phyloP scores from a whole-genome alignment of 2,888 invertebrate genomes.

The Eristalis pertinax region DNA sequence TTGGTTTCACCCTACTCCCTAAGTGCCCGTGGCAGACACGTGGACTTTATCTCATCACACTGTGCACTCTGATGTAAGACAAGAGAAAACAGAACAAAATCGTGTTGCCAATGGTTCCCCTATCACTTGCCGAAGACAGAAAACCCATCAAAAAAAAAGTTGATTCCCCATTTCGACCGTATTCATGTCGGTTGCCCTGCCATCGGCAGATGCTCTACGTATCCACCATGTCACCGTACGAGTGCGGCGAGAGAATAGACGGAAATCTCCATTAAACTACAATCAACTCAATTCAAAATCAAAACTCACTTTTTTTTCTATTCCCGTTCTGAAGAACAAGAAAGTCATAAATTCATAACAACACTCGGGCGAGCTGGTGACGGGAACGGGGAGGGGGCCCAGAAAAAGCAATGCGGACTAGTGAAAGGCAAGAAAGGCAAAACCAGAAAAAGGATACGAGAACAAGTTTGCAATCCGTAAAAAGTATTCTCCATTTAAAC shows the following conservation, averaged over 20 bases:
- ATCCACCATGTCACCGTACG: neutral
- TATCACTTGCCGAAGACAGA: neutral
- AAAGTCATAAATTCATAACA: constrained; percentile 15
- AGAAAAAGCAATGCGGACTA: no score
- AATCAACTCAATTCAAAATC: constrained; percentile 21
- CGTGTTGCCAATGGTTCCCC: neutral
- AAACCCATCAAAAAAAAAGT: neutral
- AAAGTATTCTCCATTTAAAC: constrained; percentile 42
- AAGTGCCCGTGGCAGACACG: neutral
- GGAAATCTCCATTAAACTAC: constrained; percentile 1
- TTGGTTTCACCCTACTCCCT: neutral
- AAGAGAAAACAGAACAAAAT: neutral
- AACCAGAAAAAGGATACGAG: neutral
- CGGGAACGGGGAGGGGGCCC: no score
- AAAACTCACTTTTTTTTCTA: constrained; percentile 9
- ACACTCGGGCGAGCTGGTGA: neutral
- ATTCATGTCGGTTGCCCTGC: neutral
- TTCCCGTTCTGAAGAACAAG: neutral
- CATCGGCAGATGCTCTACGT: neutral
- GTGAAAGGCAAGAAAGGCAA: no score
- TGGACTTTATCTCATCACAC: neutral
- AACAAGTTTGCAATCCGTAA: constrained; percentile 23
- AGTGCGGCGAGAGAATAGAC: neutral
- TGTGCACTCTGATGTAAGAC: neutral
- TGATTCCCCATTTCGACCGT: neutral